Conservation (phyloP, 2,888 invertebrate species). For the Argyresthia goedartella region DNA sequence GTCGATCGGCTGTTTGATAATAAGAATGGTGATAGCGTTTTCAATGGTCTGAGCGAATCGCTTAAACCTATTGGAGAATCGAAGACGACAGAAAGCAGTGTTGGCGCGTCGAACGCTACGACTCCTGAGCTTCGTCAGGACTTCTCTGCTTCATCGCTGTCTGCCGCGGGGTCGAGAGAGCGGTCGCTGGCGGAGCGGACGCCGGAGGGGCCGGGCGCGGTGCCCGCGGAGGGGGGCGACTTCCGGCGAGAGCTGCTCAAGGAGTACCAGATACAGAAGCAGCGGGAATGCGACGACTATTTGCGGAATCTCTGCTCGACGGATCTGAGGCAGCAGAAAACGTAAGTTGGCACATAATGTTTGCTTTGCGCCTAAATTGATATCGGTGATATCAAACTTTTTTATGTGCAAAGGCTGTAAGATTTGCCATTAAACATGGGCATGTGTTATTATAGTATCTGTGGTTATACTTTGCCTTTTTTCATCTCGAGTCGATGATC, state of each 20-base stretch:
- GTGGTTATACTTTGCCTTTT: too few relatives aligned
- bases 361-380: too few relatives aligned
- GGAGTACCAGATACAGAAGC: constrained; percentile 85
- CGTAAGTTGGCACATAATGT: constrained; percentile 31
- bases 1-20: constrained; percentile 91
- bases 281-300: constrained; percentile 69
- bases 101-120: constrained; percentile 64
- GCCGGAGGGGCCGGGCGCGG: constrained; percentile 28
- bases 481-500: too few relatives aligned
- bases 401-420: too few relatives aligned
- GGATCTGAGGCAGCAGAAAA: constrained; percentile 45
- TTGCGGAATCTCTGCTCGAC: constrained; percentile 54
- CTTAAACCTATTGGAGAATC: constrained; percentile 41
- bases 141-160: constrained; percentile 72
- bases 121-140: constrained; percentile 80
- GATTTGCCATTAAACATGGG: too few relatives aligned
- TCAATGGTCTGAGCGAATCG: constrained; percentile 76
- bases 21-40: constrained; percentile 81
- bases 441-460: too few relatives aligned
- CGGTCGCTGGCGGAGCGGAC: constrained; percentile 40
- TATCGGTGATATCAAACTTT: too few relatives aligned
- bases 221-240: constrained; percentile 39
- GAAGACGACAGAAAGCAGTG: constrained; percentile 42
- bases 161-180: constrained; percentile 78
- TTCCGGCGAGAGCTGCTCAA: constrained; percentile 79